These are phyloP conservation scores for Hymenopus coronatus DNA, from an alignment of 2,888 invertebrate genomes.

Conservation along the genomic window DNA sequence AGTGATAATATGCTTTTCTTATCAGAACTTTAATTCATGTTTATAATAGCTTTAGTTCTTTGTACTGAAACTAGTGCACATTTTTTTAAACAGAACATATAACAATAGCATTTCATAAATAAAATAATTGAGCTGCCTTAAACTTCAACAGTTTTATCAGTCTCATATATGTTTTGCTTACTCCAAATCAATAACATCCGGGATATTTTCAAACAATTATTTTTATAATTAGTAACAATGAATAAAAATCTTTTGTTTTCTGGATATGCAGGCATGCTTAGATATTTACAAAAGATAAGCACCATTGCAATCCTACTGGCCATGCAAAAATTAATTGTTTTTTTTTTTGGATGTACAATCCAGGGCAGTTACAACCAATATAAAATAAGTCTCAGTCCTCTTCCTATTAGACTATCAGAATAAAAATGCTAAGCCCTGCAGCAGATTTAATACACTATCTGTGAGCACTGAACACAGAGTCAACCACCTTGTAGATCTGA, in stretches of 20 bases:
- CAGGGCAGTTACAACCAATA: not conserved
- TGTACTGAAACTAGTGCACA: too few relatives aligned
- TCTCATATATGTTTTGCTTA: too few relatives aligned
- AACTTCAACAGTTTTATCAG: too few relatives aligned
- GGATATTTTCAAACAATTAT: not conserved
- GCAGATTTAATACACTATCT: slow-evolving; percentile 16
- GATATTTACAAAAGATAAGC: not conserved
- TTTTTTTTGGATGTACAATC: not conserved
- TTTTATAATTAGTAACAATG: not conserved
- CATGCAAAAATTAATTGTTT: not conserved
- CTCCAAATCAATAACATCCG: not conserved
- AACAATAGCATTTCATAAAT: too few relatives aligned
- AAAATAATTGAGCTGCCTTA: too few relatives aligned
- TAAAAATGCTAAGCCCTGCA: not conserved
- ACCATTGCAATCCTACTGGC: not conserved
- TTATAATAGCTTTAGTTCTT: too few relatives aligned
- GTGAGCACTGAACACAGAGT: slow-evolving; percentile 51
- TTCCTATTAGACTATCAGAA: not conserved
- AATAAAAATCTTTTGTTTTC: not conserved
- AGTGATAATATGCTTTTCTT: too few relatives aligned
- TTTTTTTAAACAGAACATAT: too few relatives aligned
- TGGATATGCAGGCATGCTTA: not conserved
- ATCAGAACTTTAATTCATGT: too few relatives aligned
- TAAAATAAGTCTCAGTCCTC: not conserved
- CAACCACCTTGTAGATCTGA: slow-evolving; percentile 77